Conservation (phyloP, 1,140 invertebrate genomes). For the Danaus melanippus region DNA sequence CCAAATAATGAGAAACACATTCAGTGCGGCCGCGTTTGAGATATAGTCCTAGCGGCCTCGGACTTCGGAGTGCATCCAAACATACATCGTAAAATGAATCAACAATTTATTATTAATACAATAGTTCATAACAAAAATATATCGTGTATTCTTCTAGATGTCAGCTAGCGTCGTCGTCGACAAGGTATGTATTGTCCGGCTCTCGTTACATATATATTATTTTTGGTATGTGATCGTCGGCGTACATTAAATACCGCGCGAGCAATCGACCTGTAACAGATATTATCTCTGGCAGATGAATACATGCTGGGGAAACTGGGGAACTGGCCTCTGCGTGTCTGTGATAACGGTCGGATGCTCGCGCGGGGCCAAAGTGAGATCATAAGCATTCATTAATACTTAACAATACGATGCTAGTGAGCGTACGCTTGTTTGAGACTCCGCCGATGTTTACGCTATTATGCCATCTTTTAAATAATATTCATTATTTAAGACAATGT, state of each 20-base stretch:
- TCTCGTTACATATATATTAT: constrained; percentile 40
- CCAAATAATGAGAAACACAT: constrained; percentile 27
- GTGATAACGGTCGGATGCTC: constrained; percentile 49
- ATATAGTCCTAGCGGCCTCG: constrained; percentile 21
- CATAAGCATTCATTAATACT: constrained; percentile 68
- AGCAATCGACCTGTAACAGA: constrained; percentile 3
- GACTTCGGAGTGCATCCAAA: constrained; percentile 35
- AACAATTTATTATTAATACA: constrained; percentile 64
- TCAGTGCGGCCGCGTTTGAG: constrained; percentile 26
- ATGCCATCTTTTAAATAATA: not conserved
- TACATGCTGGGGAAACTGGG: too few relatives aligned
- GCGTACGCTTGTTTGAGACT: constrained; percentile 20
- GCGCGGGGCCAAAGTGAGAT: constrained; percentile 60
- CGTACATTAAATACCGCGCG: constrained; percentile 37
- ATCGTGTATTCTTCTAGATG: constrained; percentile 48
- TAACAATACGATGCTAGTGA: constrained; percentile 60
- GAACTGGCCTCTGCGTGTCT: not conserved
- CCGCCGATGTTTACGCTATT: constrained; percentile 5
- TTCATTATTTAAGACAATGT: too few relatives aligned
- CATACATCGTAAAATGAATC: constrained; percentile 56
- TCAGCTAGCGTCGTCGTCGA: constrained; percentile 24
- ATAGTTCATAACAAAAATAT: constrained; percentile 65
- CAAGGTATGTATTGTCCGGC: constrained; percentile 37
- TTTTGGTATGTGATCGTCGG: constrained; percentile 60
- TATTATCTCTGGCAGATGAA: not conserved